These are phyloP conservation scores for Erethizon dorsatum DNA, from an alignment of 2,797 vertebrate genomes.

Conservation along the genomic window DNA sequence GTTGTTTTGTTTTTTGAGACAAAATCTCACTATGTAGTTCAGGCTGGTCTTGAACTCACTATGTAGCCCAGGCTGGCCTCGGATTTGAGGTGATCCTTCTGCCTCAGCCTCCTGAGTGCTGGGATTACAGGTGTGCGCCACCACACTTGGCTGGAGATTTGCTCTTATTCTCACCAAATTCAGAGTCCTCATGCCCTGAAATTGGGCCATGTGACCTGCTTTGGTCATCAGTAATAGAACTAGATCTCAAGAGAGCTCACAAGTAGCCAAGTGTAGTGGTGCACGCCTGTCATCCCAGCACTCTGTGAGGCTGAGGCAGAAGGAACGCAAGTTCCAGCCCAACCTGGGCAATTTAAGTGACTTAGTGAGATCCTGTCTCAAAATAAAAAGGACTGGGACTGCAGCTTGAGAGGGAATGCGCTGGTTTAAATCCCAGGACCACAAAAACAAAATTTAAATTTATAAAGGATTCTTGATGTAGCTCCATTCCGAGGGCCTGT, in stretches of 20 bases:
- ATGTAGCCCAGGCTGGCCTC: background rate
- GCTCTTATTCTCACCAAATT: background rate
- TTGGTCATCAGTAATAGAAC: background rate
- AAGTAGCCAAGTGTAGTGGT: background rate
- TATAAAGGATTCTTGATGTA: background rate
- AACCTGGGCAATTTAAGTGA: too few species aligned
- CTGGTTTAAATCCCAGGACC: too few species aligned
- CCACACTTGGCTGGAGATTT: background rate
- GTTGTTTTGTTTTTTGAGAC: background rate
- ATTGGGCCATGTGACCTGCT: background rate
- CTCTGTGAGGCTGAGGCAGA: too few species aligned
- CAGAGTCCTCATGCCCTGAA: background rate
- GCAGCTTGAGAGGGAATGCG: too few species aligned
- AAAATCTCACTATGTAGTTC: background rate
- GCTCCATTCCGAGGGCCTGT: background rate
- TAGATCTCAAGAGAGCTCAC: background rate
- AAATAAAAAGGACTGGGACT: too few species aligned
- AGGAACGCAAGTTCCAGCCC: too few species aligned
- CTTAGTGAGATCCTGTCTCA: too few species aligned
- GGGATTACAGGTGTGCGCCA: background rate
- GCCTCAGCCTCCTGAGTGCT: background rate
- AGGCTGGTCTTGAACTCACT: background rate
- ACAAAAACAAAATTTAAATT: too few species aligned
- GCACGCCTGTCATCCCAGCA: background rate
- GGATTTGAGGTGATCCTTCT: background rate